Conservation (phyloP, 2,888 invertebrate species). For the Digitonthophagus gazella region DNA sequence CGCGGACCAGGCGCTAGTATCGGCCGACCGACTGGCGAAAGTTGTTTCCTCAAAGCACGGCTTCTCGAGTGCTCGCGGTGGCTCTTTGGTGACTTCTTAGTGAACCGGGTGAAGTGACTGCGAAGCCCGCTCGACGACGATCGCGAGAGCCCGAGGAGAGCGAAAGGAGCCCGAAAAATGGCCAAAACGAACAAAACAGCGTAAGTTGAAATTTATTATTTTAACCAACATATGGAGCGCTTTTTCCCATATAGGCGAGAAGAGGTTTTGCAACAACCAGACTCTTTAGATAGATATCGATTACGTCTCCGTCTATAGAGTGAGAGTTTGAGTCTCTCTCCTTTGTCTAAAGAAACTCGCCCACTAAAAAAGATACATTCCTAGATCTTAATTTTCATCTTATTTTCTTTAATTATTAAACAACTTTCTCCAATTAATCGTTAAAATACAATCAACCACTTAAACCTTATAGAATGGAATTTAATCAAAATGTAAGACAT, state of each 20-base stretch:
- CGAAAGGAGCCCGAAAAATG: not conserved
- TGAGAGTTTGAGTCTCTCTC: too few relatives aligned
- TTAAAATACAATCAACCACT: conserved; percentile 9
- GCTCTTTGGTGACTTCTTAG: not conserved
- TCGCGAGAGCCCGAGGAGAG: not conserved
- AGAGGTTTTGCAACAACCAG: not conserved
- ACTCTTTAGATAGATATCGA: not conserved
- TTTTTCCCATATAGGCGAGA: not conserved
- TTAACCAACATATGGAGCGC: not conserved
- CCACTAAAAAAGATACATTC: too few relatives aligned
- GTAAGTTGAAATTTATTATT: not conserved
- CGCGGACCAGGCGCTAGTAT: not conserved
- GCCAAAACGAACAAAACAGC: not conserved
- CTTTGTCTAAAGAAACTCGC: too few relatives aligned
- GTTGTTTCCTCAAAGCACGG: not conserved
- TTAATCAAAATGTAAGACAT: too few relatives aligned
- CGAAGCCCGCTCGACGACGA: not conserved
- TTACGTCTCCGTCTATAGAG: too few relatives aligned
- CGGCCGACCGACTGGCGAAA: not conserved
- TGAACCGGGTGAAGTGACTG: not conserved
- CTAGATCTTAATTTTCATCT: too few relatives aligned
- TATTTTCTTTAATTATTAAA: too few relatives aligned
- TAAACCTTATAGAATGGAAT: too few relatives aligned
- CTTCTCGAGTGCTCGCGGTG: not conserved
- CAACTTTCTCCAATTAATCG: too few relatives aligned